phyloP scores from a whole-genome alignment of 1,140 invertebrate species.

The Aplysia californica region DNA sequence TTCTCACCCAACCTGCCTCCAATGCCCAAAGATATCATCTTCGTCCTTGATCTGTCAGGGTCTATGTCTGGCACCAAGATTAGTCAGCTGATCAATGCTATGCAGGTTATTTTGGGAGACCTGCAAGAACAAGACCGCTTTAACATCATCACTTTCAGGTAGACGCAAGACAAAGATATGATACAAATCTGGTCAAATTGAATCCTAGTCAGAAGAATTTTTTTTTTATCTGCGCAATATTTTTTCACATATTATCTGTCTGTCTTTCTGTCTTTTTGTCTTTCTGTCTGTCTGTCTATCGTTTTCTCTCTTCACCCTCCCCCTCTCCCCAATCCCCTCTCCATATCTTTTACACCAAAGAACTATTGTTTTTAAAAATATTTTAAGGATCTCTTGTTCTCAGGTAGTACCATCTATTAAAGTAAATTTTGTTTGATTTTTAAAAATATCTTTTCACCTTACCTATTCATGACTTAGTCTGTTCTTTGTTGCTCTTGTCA shows the following conservation, averaged over 20 bases:
- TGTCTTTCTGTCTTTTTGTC: not conserved
- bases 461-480: too few species aligned
- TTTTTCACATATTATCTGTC: not conserved
- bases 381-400: too few species aligned
- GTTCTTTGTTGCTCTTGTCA: too few species aligned
- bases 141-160: slow-evolving; percentile 74
- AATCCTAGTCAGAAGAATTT: not conserved
- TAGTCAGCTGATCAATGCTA: slow-evolving; percentile 76
- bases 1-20: slow-evolving; percentile 74
- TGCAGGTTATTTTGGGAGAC: slow-evolving; percentile 75
- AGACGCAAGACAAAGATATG: not conserved
- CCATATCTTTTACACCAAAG: not conserved
- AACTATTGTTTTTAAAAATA: too few species aligned
- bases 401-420: not conserved
- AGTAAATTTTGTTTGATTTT: not conserved
- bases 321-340: not conserved
- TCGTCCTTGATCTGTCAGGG: slow-evolving; percentile 78
- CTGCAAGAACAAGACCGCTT: slow-evolving; percentile 75
- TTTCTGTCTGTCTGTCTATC: not conserved
- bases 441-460: not conserved
- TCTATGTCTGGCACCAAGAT: slow-evolving; percentile 77
- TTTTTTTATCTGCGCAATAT: not conserved
- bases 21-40: slow-evolving; percentile 77
- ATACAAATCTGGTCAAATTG: not conserved
- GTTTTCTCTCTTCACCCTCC: not conserved